These are phyloP conservation scores for Nemurella pictetii DNA, from an alignment of 2,888 invertebrate genomes.

Conservation along the genomic window DNA sequence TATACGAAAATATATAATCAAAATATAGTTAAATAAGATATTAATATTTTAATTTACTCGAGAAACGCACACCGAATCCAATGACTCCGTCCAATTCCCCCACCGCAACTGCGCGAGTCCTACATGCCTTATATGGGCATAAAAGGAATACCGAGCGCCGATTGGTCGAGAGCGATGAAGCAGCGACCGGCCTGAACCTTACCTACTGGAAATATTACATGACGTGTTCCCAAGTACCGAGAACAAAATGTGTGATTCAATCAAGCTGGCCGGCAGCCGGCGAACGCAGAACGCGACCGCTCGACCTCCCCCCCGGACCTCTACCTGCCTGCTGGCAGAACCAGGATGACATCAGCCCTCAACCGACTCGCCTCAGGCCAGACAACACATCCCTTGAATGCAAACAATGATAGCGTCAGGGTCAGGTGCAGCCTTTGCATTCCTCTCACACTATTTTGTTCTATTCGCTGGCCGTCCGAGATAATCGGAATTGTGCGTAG, in stretches of 20 bases:
- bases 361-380: background rate
- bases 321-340: background rate
- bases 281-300: too few species aligned
- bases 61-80: conserved; percentile 32
- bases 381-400: background rate
- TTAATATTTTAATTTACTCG: background rate
- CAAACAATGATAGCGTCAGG: background rate
- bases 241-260: background rate
- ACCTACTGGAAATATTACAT: background rate
- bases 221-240: background rate
- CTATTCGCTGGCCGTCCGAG: too few species aligned
- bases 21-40: background rate
- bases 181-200: background rate
- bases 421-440: background rate
- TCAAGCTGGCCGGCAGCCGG: background rate
- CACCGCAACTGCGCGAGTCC: conserved; percentile 61
- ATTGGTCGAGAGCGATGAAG: conserved; percentile 60
- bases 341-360: background rate
- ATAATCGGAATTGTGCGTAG: too few species aligned
- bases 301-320: background rate
- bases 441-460: background rate
- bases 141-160: conserved; percentile 65
- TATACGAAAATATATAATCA: background rate
- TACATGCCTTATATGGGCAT: conserved; percentile 84
- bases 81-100: conserved; percentile 55